These are phyloP conservation scores for Arbacia lixula DNA, from an alignment of 53 echinoderm and acorn worm genomes.

Conservation along the genomic window DNA sequence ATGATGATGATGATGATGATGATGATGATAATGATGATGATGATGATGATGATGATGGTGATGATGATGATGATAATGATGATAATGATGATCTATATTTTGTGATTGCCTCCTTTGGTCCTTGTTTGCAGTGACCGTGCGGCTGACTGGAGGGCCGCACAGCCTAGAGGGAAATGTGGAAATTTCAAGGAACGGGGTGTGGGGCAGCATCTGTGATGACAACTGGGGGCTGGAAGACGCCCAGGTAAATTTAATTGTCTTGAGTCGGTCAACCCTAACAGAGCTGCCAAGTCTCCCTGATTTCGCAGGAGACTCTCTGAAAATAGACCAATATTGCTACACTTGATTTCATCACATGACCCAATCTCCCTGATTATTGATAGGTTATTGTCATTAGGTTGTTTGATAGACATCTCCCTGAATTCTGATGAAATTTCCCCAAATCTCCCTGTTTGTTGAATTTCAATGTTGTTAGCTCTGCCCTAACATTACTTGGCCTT, in stretches of 20 bases:
- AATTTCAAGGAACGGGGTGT: slow-evolving; percentile 58
- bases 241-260: slow-evolving; percentile 59
- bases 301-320: too few species aligned
- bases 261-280: too few species aligned
- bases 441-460: too few species aligned
- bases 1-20: not conserved
- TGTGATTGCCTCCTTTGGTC: not conserved
- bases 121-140: slow-evolving; percentile 64
- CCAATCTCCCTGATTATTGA: too few species aligned
- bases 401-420: too few species aligned
- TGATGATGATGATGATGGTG: not conserved
- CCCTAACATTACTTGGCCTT: too few species aligned
- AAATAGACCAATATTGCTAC: too few species aligned
- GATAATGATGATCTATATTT: not conserved
- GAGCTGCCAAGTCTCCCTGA: too few species aligned
- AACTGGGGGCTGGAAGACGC: slow-evolving; percentile 88
- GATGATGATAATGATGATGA: not conserved
- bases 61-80: not conserved
- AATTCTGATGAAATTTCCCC: too few species aligned
- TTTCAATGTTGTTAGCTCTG: too few species aligned
- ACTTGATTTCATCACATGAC: too few species aligned
- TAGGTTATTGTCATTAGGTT: too few species aligned
- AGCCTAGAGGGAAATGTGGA: slow-evolving; percentile 72
- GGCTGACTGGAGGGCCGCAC: slow-evolving; percentile 53
- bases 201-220: slow-evolving; percentile 86